Evolutionary conservation across 2,888 invertebrate genomes (phyloP).

Genomic region (Camptogramma bilineatum): DNA sequence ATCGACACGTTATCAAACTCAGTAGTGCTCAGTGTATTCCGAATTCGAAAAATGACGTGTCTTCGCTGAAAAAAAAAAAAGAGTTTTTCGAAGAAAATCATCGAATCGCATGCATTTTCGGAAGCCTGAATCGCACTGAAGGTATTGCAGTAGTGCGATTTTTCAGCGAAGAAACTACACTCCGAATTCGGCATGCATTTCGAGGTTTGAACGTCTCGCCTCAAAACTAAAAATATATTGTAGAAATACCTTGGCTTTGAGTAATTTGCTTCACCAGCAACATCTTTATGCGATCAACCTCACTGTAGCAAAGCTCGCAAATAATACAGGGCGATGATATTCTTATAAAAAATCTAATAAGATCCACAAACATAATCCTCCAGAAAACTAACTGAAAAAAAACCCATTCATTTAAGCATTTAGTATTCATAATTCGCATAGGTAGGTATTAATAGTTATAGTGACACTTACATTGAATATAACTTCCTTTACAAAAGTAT

Average conservation of each 20-base stretch:
- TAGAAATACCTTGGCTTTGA: slow-evolving; percentile 11
- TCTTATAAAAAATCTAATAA: slow-evolving; percentile 7
- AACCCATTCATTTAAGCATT: background rate
- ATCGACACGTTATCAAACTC: no score
- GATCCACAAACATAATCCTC: slow-evolving; percentile 13
- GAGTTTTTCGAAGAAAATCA: no score
- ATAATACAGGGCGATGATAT: slow-evolving; percentile 9
- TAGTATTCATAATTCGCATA: background rate
- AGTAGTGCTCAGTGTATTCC: no score
- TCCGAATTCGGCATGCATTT: no score
- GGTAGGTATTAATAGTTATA: background rate
- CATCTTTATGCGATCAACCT: slow-evolving; percentile 16
- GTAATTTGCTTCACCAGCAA: slow-evolving; percentile 14
- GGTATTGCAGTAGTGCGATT: no score
- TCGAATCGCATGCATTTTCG: no score
- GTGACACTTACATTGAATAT: slow-evolving; percentile 9
- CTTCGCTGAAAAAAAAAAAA: no score
- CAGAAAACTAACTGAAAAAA: slow-evolving; percentile 7
- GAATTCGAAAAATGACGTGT: no score
- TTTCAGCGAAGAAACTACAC: no score
- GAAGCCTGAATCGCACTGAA: no score
- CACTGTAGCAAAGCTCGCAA: slow-evolving; percentile 21
- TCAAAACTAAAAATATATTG: background rate
- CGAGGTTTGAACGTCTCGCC: no score
- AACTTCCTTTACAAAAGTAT: slow-evolving; percentile 6